Evolutionary conservation across 2,113 vertebrate genomes (phyloP).

Genomic region (Coracopsis vasa): DNA sequence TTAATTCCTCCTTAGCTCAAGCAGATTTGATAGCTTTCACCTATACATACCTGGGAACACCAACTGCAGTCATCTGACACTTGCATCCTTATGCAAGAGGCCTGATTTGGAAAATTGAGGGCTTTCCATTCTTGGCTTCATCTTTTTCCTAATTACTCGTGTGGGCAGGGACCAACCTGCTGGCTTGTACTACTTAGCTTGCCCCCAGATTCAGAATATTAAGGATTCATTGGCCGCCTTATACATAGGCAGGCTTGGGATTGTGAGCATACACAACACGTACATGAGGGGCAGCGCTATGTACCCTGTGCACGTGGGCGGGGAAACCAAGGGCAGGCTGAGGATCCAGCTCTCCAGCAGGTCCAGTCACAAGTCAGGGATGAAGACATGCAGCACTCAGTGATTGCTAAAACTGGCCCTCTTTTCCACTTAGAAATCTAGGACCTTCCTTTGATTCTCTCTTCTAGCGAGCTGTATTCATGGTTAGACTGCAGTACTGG

Average conservation of each 20-base stretch:
- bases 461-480: neutral
- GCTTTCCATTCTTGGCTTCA: neutral
- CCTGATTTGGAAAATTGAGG: neutral
- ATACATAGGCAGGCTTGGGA: neutral
- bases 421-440: neutral
- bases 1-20: neutral
- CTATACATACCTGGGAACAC: neutral
- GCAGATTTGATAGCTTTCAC: neutral
- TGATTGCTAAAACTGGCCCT: neutral
- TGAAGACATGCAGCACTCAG: neutral
- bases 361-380: neutral
- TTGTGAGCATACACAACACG: accelerated
- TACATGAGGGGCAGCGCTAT: accelerated
- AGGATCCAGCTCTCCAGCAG: accelerated
- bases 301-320: accelerated
- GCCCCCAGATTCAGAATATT: neutral
- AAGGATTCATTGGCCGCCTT: neutral
- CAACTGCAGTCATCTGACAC: neutral
- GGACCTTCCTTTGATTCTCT: neutral
- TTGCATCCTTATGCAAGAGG: neutral
- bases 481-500: accelerated
- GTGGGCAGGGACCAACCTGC: neutral
- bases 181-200: neutral
- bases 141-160: neutral
- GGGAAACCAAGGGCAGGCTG: neutral